A percentile compares a stretch with the other conserved stretches of the same genome.
phyloP scores from a whole-genome alignment of 2,113 vertebrate genomes.

The Corythornis madagascariensis region DNA sequence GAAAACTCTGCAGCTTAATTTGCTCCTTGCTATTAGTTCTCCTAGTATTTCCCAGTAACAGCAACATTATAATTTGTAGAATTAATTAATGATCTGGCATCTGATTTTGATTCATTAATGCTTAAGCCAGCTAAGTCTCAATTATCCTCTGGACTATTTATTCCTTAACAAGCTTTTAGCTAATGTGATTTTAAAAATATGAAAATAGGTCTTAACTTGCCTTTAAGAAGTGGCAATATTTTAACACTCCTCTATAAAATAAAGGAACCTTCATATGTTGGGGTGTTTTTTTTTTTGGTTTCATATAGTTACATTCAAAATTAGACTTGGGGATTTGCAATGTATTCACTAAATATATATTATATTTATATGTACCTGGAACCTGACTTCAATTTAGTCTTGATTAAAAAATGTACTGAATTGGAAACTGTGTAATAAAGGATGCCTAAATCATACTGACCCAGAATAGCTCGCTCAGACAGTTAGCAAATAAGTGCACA shows the following conservation, averaged over 20 bases:
- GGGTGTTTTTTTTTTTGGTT: background rate
- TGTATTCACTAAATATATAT: constrained; percentile 41
- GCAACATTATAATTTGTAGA: constrained; percentile 72
- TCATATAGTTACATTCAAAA: constrained; percentile 31
- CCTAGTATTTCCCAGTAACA: constrained; percentile 51
- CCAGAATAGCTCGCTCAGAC: constrained; percentile 68
- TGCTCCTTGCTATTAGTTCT: constrained; percentile 58
- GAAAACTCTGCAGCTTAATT: constrained; percentile 49
- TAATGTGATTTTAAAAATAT: constrained; percentile 71
- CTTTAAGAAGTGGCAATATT: constrained; percentile 41
- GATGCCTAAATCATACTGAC: constrained; percentile 61
- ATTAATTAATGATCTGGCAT: constrained; percentile 76
- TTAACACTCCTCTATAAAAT: constrained; percentile 37
- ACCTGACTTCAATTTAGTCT: constrained; percentile 62
- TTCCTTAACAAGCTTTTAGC: constrained; percentile 74
- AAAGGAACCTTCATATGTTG: background rate
- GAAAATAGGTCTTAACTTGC: constrained; percentile 64
- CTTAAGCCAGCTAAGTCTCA: constrained; percentile 73
- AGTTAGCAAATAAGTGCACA: constrained; percentile 66
- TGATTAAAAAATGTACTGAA: constrained; percentile 71
- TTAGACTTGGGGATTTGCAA: constrained; percentile 12
- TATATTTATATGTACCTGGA: constrained; percentile 54
- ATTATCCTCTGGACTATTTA: constrained; percentile 72
- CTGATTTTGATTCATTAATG: constrained; percentile 75
- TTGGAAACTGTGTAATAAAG: constrained; percentile 70